Evolutionary conservation across 2,888 invertebrate genomes (phyloP), one percentile per base, ranked within the genome.

Genomic region (Sinohyriopsis cumingii): DNA sequence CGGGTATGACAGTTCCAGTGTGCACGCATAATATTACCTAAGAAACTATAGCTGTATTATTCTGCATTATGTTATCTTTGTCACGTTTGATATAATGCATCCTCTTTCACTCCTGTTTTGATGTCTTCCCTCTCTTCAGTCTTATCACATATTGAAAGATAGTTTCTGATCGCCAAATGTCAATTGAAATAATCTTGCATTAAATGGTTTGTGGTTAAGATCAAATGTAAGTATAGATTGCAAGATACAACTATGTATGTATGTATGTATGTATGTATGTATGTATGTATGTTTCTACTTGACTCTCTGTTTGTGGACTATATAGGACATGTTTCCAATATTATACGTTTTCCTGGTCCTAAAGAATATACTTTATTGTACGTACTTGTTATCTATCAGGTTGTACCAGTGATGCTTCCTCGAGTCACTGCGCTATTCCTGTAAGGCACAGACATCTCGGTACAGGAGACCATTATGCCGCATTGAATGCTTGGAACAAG

Each of bases 401-500:
- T 15, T 84, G 84, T 59, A 66, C 73, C 3, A 55, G 63, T 9
- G 75, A 79, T 62, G 84, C 71, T 57, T 63, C 68, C 7, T 72
- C 75, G 22, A 83, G 71, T 55, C 67, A 79, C 0, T 88, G 88
- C 69, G 82, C 82, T 20, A 84, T 88, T 55, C 81, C 84, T 22
- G 87, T 88, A 45, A 69, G 64, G 62, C 81, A 83, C 67, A 72
- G 70, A 9, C 24, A 64, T 1, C 45, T 82, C 1, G 84, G 84
- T 6, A 67, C 78, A 0, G 71, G 78, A 4, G 22, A 62, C 3
- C 83, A 86, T 72, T 87, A 76, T 65, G 81, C 71, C 7, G 76
- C 77, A 55, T 82, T 83, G 61, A 82, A 85, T 65, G 83, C 85
- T 18, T 88, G 88, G 88, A 73, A 75, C 22, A 70, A 61, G 1